phyloP scores from a whole-genome alignment of 2,113 vertebrate species.

The Girardinichthys multiradiatus region DNA sequence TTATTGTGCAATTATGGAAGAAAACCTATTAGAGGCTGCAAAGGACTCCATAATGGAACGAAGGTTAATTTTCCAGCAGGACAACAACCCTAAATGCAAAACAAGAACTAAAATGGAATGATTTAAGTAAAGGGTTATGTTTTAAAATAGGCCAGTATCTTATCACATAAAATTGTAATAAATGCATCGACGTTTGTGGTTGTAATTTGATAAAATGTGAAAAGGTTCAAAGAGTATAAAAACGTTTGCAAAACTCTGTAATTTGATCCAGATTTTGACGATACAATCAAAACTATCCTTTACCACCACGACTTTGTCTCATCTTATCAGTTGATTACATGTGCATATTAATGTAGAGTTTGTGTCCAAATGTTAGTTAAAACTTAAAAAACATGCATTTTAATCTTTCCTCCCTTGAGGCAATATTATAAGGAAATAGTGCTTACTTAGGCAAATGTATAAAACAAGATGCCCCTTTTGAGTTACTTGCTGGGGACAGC shows the following conservation, averaged over 20 bases:
- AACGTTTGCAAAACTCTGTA: neutral
- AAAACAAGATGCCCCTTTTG: constrained; percentile 52
- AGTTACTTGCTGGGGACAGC: constrained; percentile 53
- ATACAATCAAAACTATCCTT: neutral
- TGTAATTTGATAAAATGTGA: constrained; percentile 46
- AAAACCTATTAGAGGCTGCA: too few species aligned
- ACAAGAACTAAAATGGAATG: too few species aligned
- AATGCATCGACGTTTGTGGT: too few species aligned
- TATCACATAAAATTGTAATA: too few species aligned
- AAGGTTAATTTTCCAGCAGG: too few species aligned
- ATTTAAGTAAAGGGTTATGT: too few species aligned
- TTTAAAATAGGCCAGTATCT: too few species aligned
- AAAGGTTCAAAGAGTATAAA: constrained; percentile 32
- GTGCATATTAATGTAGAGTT: neutral
- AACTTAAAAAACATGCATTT: constrained; percentile 11
- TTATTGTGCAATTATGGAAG: neutral
- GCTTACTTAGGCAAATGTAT: constrained; percentile 41
- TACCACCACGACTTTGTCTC: neutral
- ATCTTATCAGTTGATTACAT: neutral
- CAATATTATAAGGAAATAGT: constrained; percentile 33
- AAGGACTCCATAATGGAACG: too few species aligned
- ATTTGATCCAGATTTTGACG: constrained; percentile 4
- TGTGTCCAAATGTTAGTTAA: constrained; percentile 18
- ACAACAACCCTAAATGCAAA: too few species aligned
- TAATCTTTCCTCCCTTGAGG: constrained; percentile 9